Evolutionary conservation across 2,888 invertebrate genomes (phyloP), one percentile per base, ranked within the genome.

Genomic region (Antitype chi): DNA sequence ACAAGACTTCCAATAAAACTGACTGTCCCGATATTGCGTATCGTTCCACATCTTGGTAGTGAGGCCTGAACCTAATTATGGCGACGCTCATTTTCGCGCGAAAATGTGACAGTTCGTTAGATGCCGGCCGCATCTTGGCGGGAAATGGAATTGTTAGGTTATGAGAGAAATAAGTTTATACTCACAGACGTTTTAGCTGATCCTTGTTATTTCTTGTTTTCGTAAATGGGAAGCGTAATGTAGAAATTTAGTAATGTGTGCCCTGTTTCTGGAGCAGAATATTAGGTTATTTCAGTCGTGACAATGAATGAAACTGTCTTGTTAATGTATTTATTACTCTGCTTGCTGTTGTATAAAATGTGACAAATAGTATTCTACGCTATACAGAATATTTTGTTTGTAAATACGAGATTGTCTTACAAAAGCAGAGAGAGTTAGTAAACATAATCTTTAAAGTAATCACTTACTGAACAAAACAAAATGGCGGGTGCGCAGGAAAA

Each of bases 61-160:
- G 85, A 86, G 90, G 86, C 81, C 88, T 85, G 87, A 93, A 94
- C 91, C 90, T 93, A 93, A 94, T 95, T 94, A 95, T 91, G 91
- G 91, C 85, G 84, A 85, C 89, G 89, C 91, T 92, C 93, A 93
- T 94, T 94, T 94, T 92, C 93, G 91, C 91, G 93, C 90, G 90
- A 93, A 94, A 93, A 93, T 94, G 92, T 93, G 94, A 93, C 95
- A 94, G 95, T 95, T 95, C 94, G 95, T 95, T 95, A 95, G 92
- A 81, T 88, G 87, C 89, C 88, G 87, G 88, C 89, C 90, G 86
- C 89, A 89, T 90, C 87, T 89, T 88, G 87, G 89, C 85, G 87
- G 87, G 87, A 88, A 91, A 91, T 91, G 90, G 89, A 89, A 92
- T 90, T 90, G 88, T 88, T 85, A 85, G 88, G 85, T 86, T 88